Evolutionary conservation across 2,113 vertebrate species (phyloP), one percentile per base, ranked within the genome.

Genomic region (Pleuronectes platessa): DNA sequence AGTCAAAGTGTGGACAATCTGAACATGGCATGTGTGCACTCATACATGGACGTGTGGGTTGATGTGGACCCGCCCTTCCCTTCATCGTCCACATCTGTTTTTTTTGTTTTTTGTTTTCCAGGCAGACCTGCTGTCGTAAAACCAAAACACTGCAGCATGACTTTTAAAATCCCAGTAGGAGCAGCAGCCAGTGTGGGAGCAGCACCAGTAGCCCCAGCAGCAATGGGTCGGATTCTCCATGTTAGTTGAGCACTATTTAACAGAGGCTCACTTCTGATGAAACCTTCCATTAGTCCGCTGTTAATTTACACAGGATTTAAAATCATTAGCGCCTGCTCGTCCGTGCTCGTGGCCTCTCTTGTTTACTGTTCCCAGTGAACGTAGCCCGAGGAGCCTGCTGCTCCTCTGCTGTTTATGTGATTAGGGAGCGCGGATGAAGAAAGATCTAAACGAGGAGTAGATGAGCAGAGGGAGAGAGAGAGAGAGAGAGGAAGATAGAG

Each of bases 231-330:
- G 53, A 62, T 74, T n/a, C 69, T 76, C 27, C 64, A 20, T 27
- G 47, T 49, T 47, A 63, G 51, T 17, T 65, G 47, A 76, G 55
- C 70, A 56, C 60, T 74, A 65, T 79, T 80, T 80, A 69, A 78
- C 54, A 68, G 64, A 53, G 59, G 63, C 72, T 76, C 53, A n/a
- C 68, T 86, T 68, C 79, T 79, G 82, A 88, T 84, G 76, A 86
- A 77, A 79, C 73, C 74, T 68, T 55, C 69, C 81, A 40, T 21
- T 56, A 40, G 82, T 79, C 35, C 54, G 40, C 58, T 60, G 72
- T 76, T 83, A 78, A 81, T 90, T 88, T 86, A 54, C 65, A 63
- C 66, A 85, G 84, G 85, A 93, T 91, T n/a, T 90, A 88, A 79
- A 85, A 79, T 90, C 73, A 85, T 90, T 86, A 89, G 81, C 80